Percentiles rank a stretch among this genome's conserved stretches.
Evolutionary conservation across 2,113 vertebrate species (phyloP).

Genomic region (Ammodytes marinus): DNA sequence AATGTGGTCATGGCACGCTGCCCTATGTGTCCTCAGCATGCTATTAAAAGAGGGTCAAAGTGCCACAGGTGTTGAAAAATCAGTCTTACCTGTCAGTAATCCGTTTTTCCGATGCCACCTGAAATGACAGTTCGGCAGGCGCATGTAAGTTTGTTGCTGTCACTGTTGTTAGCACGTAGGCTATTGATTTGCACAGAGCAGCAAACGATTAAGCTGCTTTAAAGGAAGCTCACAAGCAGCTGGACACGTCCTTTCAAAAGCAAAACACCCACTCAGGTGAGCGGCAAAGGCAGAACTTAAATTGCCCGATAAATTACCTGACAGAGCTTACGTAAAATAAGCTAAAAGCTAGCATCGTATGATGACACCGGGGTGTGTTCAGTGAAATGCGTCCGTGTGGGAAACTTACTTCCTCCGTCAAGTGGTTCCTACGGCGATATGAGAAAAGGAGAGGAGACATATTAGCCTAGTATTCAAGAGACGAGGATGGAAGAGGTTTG

Average conservation of each 20-base stretch:
- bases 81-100: conserved; percentile 55
- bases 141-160: conserved; percentile 55
- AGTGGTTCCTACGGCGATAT: conserved; percentile 66
- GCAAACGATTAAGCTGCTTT: background rate
- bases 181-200: conserved; percentile 45
- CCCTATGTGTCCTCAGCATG: background rate
- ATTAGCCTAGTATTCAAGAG: no score
- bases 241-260: background rate
- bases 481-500: no score
- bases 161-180: conserved; percentile 72
- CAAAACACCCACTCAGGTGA: background rate
- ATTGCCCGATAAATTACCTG: background rate
- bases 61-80: background rate
- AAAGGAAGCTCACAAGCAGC: background rate
- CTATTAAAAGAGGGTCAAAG: background rate
- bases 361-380: conserved; percentile 64
- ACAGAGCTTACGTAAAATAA: conserved; percentile 71
- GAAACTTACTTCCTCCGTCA: conserved; percentile 35
- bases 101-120: conserved; percentile 3
- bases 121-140: conserved; percentile 33
- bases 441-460: background rate
- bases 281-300: background rate
- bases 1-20: background rate
- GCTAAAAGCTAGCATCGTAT: conserved; percentile 60
- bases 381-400: conserved; percentile 64